phyloP scores from a whole-genome alignment of 2,797 vertebrate genomes.

The Alfaro cultratus region DNA sequence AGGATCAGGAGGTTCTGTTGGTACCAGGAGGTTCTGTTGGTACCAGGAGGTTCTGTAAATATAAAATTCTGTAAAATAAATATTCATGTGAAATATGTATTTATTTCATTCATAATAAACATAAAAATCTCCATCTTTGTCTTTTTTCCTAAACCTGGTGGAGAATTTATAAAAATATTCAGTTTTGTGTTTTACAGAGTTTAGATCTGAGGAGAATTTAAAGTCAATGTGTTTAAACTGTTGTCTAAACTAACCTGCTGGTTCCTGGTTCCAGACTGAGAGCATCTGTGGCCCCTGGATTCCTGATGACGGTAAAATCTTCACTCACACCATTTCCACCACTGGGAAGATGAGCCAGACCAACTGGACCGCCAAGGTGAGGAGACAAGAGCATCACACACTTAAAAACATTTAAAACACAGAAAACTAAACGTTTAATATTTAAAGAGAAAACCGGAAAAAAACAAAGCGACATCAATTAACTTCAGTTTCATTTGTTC shows the following conservation, averaged over 20 bases:
- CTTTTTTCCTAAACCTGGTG: not conserved
- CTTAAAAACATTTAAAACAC: not conserved
- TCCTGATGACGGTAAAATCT: constrained; percentile 87
- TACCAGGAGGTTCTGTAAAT: too few relatives aligned
- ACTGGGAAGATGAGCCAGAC: constrained; percentile 85
- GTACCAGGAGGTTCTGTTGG: too few relatives aligned
- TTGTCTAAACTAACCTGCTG: not conserved
- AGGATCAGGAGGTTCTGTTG: too few relatives aligned
- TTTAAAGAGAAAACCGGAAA: not conserved
- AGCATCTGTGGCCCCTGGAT: constrained; percentile 89
- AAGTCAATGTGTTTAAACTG: not conserved
- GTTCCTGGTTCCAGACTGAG: constrained; percentile 61
- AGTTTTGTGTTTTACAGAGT: not conserved
- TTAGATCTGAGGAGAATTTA: too few relatives aligned
- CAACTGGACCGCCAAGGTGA: constrained; percentile 89
- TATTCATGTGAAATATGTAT: too few relatives aligned
- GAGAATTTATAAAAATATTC: not conserved
- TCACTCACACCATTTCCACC: constrained; percentile 87
- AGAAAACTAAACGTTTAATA: not conserved
- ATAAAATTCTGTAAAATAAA: too few relatives aligned
- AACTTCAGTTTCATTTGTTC: not conserved
- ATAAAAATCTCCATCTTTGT: not conserved
- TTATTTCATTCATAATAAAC: not conserved
- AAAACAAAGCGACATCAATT: not conserved
- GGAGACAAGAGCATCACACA: not conserved